Percentiles rank a stretch among this genome's conserved stretches.
Evolutionary conservation across 2,113 vertebrate species (phyloP).

Genomic region (Bettongia penicillata): DNA sequence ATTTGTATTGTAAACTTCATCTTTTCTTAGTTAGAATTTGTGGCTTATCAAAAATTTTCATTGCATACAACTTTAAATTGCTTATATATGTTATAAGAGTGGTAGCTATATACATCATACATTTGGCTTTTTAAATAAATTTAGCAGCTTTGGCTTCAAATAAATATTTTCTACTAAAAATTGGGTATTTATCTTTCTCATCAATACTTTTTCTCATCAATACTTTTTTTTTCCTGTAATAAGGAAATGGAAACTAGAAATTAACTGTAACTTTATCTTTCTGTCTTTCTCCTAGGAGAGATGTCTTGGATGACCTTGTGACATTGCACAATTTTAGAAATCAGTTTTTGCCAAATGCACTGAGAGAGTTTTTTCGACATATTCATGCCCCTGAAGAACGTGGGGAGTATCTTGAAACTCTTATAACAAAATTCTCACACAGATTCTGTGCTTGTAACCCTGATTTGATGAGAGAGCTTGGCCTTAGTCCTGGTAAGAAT

Average conservation of each 20-base stretch:
- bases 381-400: conserved; percentile 98
- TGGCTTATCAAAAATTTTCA: background rate
- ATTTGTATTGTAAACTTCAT: background rate
- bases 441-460: conserved; percentile 98
- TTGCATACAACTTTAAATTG: background rate
- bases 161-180: conserved; percentile 50
- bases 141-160: background rate
- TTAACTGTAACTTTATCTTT: conserved; percentile 39
- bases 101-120: background rate
- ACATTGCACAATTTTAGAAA: conserved; percentile 99
- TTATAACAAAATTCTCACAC: conserved; percentile 99
- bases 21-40: background rate
- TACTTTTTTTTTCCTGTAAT: conserved; percentile 7
- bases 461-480: conserved; percentile 92
- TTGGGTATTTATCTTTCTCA: background rate
- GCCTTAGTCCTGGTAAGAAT: conserved; percentile 96
- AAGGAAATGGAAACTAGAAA: conserved; percentile 2
- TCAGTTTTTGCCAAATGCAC: conserved; percentile 98
- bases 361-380: conserved; percentile 98
- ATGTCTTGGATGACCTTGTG: conserved; percentile 98
- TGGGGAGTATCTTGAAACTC: conserved; percentile 98
- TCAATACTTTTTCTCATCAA: background rate
- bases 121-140: background rate
- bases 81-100: background rate
- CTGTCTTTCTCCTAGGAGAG: conserved; percentile 86